phyloP scores from a whole-genome alignment of 2,888 invertebrate species.

The Melanostoma scalare region DNA sequence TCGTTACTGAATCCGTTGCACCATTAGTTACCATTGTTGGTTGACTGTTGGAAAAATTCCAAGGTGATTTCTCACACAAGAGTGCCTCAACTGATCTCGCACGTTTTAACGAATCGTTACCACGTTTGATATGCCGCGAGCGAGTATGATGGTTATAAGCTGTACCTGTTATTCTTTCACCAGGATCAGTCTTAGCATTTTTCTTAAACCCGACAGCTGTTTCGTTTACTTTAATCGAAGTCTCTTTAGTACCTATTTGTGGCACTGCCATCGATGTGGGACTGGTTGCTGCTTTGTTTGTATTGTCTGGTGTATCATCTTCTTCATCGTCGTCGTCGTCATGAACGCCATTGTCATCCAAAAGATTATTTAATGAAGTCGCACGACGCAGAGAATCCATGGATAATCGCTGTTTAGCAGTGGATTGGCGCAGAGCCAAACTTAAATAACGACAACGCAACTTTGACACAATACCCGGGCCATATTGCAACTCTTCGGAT shows the following conservation, averaged over 20 bases:
- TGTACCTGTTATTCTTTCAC: constrained; percentile 17
- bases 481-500: constrained; percentile 92
- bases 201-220: constrained; percentile 19
- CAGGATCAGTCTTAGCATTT: constrained; percentile 23
- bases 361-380: constrained; percentile 91
- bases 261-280: constrained; percentile 16
- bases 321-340: constrained; percentile 78
- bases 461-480: constrained; percentile 95
- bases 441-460: constrained; percentile 93
- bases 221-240: constrained; percentile 29
- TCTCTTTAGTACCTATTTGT: constrained; percentile 19
- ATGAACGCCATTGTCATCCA: constrained; percentile 86
- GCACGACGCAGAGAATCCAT: constrained; percentile 89
- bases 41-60: constrained; percentile 76
- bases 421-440: constrained; percentile 90
- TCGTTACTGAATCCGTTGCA: constrained; percentile 76
- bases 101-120: constrained; percentile 88
- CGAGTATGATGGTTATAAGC: constrained; percentile 67
- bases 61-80: constrained; percentile 85
- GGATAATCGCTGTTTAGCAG: constrained; percentile 85
- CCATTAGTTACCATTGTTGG: constrained; percentile 36
- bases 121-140: constrained; percentile 83
- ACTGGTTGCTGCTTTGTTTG: constrained; percentile 44
- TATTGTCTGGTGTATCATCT: constrained; percentile 61
- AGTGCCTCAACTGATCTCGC: constrained; percentile 94